A percentile compares a stretch with the other conserved stretches of the same genome.
Evolutionary conservation across 2,113 vertebrate genomes (phyloP).

Genomic region (Montifringilla adamsi): DNA sequence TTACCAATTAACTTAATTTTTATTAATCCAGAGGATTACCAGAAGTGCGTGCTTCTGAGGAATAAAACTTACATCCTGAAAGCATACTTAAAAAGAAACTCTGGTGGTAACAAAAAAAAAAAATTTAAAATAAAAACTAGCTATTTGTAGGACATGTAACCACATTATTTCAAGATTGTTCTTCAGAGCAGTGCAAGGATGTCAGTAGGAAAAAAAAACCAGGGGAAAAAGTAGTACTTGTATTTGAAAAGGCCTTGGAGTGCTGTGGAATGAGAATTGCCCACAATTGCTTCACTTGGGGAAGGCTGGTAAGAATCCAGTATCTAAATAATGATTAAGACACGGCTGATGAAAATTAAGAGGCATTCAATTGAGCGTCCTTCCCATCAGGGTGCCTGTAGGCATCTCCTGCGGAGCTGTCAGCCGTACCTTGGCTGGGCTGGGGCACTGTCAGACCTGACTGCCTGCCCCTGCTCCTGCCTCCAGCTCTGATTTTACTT

Average conservation of each 20-base stretch:
- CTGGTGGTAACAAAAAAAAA: background rate
- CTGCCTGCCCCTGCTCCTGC: background rate
- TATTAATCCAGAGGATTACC: slow-evolving; percentile 20
- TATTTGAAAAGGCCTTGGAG: background rate
- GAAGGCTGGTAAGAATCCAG: background rate
- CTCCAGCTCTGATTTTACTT: background rate
- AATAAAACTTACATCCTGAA: background rate
- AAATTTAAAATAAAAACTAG: background rate
- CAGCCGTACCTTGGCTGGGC: background rate
- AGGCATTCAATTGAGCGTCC: background rate
- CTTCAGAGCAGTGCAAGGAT: background rate
- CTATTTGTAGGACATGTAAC: background rate
- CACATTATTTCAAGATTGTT: background rate
- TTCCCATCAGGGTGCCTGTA: background rate
- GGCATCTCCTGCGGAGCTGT: background rate
- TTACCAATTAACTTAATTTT: slow-evolving; percentile 11
- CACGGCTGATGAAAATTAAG: background rate
- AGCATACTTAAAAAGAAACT: background rate
- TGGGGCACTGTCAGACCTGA: background rate
- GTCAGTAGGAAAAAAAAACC: background rate
- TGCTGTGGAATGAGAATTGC: background rate
- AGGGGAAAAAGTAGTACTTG: too few relatives aligned
- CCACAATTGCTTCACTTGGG: background rate
- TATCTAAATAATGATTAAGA: background rate
- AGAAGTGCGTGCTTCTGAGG: background rate